phyloP scores from a whole-genome alignment of 2,888 invertebrate genomes.

The Tridacna crocea region DNA sequence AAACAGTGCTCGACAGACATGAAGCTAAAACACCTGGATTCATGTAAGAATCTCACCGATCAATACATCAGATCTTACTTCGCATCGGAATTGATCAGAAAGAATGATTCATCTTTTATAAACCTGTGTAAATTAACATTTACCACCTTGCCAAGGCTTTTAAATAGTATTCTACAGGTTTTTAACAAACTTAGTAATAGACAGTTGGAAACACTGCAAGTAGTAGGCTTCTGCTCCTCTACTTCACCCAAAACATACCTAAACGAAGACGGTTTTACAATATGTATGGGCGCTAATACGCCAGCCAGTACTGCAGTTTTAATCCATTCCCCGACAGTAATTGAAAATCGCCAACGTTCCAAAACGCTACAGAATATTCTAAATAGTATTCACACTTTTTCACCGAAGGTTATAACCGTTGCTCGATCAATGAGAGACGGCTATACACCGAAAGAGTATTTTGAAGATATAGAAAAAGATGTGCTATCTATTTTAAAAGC shows the following conservation, averaged over 20 bases:
- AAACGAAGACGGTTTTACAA: constrained; percentile 53
- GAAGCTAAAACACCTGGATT: background rate
- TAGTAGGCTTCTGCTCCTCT: constrained; percentile 72
- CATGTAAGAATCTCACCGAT: background rate
- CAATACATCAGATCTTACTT: background rate
- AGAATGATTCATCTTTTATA: background rate
- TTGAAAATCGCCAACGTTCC: constrained; percentile 63
- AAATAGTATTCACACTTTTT: constrained; percentile 43
- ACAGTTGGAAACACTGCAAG: constrained; percentile 65
- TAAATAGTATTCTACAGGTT: constrained; percentile 39
- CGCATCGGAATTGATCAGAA: background rate
- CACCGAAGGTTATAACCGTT: constrained; percentile 71
- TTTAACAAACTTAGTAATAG: constrained; percentile 56
- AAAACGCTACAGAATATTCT: constrained; percentile 58
- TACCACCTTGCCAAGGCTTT: constrained; percentile 1
- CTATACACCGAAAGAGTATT: constrained; percentile 76
- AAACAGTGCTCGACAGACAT: constrained; percentile 30
- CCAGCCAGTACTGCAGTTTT: constrained; percentile 65
- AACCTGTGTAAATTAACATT: constrained; percentile 5
- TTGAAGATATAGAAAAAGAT: constrained; percentile 70
- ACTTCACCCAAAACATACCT: constrained; percentile 66
- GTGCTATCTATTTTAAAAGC: constrained; percentile 61
- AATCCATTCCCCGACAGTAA: constrained; percentile 62
- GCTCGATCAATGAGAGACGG: constrained; percentile 80
- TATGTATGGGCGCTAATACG: constrained; percentile 73